A percentile compares a stretch with the other conserved stretches of the same genome.
phyloP scores from a whole-genome alignment of 2,888 invertebrate species.

The Hirtodrosophila cameraria region DNA sequence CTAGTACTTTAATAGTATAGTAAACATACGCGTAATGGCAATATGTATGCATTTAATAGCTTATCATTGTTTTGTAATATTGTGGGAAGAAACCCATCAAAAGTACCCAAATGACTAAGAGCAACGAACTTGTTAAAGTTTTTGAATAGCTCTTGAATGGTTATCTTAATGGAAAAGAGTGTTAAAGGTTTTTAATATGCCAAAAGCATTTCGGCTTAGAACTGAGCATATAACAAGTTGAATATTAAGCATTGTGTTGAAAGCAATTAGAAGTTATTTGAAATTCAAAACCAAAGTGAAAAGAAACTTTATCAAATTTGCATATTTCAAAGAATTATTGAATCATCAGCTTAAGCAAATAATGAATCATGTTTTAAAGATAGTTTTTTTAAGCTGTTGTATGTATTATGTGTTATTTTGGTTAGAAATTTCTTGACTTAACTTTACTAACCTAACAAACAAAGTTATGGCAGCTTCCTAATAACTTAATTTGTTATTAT shows the following conservation, averaged over 20 bases:
- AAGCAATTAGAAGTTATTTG: constrained; percentile 37
- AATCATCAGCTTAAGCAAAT: constrained; percentile 12
- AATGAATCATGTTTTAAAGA: constrained; percentile 17
- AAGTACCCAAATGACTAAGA: constrained; percentile 29
- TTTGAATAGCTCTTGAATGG: constrained; percentile 30
- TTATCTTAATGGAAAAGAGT: neutral
- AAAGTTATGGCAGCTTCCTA: too few relatives aligned
- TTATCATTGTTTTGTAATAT: neutral
- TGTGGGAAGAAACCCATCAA: constrained; percentile 6
- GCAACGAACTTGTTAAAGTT: constrained; percentile 62
- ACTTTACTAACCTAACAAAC: too few relatives aligned
- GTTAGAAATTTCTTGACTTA: too few relatives aligned
- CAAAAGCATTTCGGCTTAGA: constrained; percentile 41
- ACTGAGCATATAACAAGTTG: constrained; percentile 52
- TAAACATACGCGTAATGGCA: neutral
- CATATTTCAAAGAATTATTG: constrained; percentile 23
- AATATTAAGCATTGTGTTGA: constrained; percentile 47
- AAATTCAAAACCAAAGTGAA: constrained; percentile 28
- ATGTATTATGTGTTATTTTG: neutral
- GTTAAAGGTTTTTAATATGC: constrained; percentile 35
- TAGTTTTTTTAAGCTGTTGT: neutral
- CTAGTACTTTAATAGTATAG: too few relatives aligned
- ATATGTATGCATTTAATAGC: constrained; percentile 1
- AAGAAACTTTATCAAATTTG: constrained; percentile 19
- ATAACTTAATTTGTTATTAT: too few relatives aligned